These are phyloP conservation scores for Drosophila borborema DNA, from an alignment of 2,888 invertebrate genomes.

Conservation along the genomic window DNA sequence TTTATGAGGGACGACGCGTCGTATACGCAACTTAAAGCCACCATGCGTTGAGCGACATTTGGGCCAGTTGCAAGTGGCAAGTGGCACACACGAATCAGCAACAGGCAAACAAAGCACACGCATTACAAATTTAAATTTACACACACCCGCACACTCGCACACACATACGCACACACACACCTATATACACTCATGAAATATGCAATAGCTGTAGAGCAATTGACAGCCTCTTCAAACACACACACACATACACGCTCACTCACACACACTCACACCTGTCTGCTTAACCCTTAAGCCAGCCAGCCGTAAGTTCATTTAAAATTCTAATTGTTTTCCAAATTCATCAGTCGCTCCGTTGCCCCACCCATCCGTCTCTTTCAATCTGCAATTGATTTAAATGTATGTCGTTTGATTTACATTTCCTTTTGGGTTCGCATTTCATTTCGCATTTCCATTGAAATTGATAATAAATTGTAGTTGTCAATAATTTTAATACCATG, in stretches of 20 bases:
- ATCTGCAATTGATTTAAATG: conserved; percentile 66
- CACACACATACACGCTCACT: neutral
- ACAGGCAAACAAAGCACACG: conserved; percentile 51
- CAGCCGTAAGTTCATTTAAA: conserved; percentile 59
- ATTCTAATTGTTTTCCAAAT: conserved; percentile 78
- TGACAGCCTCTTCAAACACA: conserved; percentile 27
- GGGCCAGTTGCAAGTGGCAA: conserved; percentile 33
- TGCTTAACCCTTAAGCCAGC: conserved; percentile 11
- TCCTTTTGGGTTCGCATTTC: conserved; percentile 34
- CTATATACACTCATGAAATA: conserved; percentile 66
- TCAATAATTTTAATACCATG: conserved; percentile 80
- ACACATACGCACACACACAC: neutral
- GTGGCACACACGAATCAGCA: conserved; percentile 47
- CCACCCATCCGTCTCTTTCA: neutral
- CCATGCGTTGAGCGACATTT: conserved; percentile 30
- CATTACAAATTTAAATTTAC: conserved; percentile 54
- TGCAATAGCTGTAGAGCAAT: conserved; percentile 65
- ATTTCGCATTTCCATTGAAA: conserved; percentile 46
- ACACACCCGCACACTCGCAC: conserved; percentile 6
- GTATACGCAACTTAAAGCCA: conserved; percentile 68
- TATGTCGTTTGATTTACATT: conserved; percentile 48
- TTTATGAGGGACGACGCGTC: conserved; percentile 70
- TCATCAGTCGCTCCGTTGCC: conserved; percentile 63
- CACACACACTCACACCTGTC: conserved; percentile 31
- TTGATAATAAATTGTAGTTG: conserved; percentile 83